Conservation (phyloP, 2,113 vertebrate genomes). For the Tricholaema leucomelas region DNA sequence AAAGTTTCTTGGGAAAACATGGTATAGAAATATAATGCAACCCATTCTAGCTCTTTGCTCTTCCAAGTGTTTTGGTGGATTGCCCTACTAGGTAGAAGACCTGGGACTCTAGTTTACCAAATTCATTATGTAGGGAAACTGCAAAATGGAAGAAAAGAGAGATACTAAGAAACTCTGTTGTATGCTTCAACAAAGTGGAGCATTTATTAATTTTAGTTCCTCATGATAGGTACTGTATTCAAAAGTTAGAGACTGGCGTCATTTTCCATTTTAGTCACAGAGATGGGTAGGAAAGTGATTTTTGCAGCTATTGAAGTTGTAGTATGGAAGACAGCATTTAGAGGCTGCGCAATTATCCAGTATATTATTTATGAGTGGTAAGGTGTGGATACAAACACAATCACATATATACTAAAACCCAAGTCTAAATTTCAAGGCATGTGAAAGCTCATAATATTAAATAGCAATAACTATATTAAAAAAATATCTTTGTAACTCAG, state of each 20-base stretch:
- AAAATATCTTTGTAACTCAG: not conserved
- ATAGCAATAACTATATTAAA: not conserved
- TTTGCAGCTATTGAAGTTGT: not conserved
- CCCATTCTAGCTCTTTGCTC: not conserved
- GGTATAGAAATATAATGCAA: not conserved
- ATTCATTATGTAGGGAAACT: not conserved
- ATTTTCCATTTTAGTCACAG: not conserved
- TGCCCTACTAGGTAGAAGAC: not conserved
- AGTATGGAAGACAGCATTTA: not conserved
- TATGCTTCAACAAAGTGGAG: not conserved
- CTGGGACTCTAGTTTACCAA: not conserved
- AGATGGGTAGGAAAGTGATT: not conserved
- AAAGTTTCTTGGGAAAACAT: not conserved
- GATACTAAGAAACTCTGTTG: not conserved
- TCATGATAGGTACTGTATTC: not conserved
- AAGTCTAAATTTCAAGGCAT: not conserved
- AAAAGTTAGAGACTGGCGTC: not conserved
- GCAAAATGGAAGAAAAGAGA: accelerated
- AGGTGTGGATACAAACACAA: not conserved
- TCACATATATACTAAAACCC: not conserved
- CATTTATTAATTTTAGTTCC: not conserved
- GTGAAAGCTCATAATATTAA: not conserved
- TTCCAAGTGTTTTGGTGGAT: not conserved
- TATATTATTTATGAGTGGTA: not conserved
- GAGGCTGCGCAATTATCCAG: not conserved